Conservation (phyloP, 2,797 vertebrate species). For the Masticophis lateralis region DNA sequence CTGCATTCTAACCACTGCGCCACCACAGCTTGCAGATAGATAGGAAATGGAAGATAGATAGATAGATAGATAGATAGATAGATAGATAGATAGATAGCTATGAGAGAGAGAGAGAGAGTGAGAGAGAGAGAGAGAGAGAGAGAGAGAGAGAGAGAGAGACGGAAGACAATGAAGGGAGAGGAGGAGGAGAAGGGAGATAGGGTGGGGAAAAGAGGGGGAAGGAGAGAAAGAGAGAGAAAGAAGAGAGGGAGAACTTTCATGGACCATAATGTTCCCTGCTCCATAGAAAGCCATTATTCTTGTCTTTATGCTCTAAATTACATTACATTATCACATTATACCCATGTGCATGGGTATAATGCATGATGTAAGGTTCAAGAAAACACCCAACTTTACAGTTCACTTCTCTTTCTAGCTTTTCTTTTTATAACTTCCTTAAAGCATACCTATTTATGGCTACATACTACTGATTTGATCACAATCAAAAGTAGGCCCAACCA, state of each 20-base stretch:
- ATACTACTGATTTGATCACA: not conserved
- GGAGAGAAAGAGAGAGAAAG: not conserved
- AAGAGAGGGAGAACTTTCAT: not conserved
- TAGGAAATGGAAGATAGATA: too few species aligned
- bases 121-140: too few species aligned
- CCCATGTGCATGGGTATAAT: not conserved
- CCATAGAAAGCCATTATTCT: not conserved
- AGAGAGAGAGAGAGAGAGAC: too few species aligned
- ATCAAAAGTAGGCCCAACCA: not conserved
- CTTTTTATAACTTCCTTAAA: not conserved
- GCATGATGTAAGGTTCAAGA: not conserved
- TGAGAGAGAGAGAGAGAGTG: too few species aligned
- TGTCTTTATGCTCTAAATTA: not conserved
- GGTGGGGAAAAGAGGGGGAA: fast-evolving
- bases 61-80: too few species aligned
- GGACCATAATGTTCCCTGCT: not conserved
- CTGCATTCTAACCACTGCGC: too few species aligned
- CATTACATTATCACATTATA: too few species aligned
- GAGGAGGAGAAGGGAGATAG: too few species aligned
- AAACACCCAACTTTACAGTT: not conserved
- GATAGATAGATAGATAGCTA: too few species aligned
- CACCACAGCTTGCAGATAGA: too few species aligned
- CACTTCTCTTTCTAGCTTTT: not conserved
- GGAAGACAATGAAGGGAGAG: too few species aligned
- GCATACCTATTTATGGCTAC: not conserved